Evolutionary conservation across 2,888 invertebrate species (phyloP).

Genomic region (Chrysolina haemoptera): DNA sequence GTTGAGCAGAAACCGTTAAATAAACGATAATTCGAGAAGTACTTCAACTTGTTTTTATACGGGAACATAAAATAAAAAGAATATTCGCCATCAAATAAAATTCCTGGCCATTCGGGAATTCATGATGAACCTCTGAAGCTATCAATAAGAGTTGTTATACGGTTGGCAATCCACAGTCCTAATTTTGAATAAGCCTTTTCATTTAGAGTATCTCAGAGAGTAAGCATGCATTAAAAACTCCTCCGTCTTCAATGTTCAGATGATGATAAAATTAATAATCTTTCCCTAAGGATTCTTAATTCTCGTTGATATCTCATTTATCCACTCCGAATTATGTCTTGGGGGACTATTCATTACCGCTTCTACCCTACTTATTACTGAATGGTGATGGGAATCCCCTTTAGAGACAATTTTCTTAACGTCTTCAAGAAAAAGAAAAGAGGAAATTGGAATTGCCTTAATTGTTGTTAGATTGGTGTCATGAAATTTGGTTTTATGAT

Average conservation of each 20-base stretch:
- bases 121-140: not conserved
- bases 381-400: constrained; percentile 6
- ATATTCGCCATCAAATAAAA: not conserved
- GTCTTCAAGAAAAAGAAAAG: not conserved
- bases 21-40: no score
- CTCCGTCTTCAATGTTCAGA: not conserved
- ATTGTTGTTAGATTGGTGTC: not conserved
- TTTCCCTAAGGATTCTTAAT: constrained; percentile 9
- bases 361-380: constrained; percentile 16
- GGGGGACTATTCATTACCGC: constrained; percentile 23
- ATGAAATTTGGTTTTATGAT: not conserved
- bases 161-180: not conserved
- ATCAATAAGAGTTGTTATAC: not conserved
- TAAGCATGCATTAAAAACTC: not conserved
- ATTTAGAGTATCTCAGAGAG: not conserved
- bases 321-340: constrained; percentile 23
- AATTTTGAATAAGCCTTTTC: not conserved
- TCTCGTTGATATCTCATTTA: constrained; percentile 18
- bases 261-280: constrained; percentile 19
- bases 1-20: no score
- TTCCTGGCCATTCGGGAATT: not conserved
- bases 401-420: not conserved
- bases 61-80: not conserved
- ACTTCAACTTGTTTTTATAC: no score
- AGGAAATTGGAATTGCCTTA: not conserved